Base-by-base conservation (phyloP, 2,797 vertebrate species). In the Cyprinodon diabolis region DNA sequence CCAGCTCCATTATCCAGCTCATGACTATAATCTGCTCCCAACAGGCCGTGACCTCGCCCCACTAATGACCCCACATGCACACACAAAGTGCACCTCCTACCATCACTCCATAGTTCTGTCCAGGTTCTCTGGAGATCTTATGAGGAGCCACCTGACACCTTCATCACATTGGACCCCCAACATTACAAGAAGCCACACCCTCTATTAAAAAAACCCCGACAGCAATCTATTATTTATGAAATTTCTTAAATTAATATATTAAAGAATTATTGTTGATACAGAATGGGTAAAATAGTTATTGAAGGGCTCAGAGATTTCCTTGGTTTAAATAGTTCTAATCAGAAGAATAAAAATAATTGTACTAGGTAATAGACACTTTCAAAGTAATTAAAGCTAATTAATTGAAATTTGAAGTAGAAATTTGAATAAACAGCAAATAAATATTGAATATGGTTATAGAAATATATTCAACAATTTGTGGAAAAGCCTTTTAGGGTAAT, bases 21-120 rank as follows among this genome's bases (percentile, higher is more conserved):
- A 82, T 90, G 92, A 85, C 75, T 84, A 84, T 92, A 92, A 92
- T 88, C 79, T 84, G 90, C 84, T 91, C 88, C 92, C 91, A 81
- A 83, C 86, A 89, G 92, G 87, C 94, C 76, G 86, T 83, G 86
- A 92, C 87, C 86, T 89, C 76, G 86, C 87, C 94, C 92, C 77
- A 67, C 83, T 91, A 87, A 90, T 91, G 90, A 90, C 87, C 89
- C 84, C 74, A 78, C 78, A 75, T 75, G 74, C 72, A 75, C 11
- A 81, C 76, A 81, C 68, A 81, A 63, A 76, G 73, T 54, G 74
- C 74, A 81, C 85, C 82, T 84, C 84, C 86, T 80, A 75, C 78
- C 75, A 81, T 76, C 78, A 21, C 77, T 77, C 72, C 65, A 76
- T 6, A 1, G 79, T 75, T 84, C 76, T 66, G 77, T 68, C 62